Evolutionary conservation across 2,797 vertebrate species (phyloP).

Genomic region (Pelobates cultripes): DNA sequence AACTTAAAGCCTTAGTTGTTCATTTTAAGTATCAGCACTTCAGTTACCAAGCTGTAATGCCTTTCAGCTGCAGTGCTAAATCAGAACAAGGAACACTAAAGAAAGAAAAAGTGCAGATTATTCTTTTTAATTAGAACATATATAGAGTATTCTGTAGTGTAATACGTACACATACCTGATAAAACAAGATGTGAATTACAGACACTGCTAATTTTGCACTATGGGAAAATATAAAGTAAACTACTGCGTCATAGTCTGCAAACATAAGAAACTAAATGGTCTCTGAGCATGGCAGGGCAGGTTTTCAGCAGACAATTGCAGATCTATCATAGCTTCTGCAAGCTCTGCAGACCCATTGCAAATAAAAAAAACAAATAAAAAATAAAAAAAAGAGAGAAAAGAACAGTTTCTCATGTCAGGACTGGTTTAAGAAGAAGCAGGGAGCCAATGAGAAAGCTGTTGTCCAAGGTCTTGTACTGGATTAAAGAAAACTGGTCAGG

Average conservation of each 20-base stretch:
- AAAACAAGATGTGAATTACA: neutral
- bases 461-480: slow-evolving; percentile 5
- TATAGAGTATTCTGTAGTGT: no score
- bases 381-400: neutral
- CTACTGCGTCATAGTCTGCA: neutral
- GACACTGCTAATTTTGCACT: neutral
- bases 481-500: neutral
- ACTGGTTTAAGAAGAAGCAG: neutral
- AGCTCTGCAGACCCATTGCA: neutral
- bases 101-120: no score
- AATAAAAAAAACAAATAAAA: neutral
- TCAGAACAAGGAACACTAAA: no score
- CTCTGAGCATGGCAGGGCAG: neutral
- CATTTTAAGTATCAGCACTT: no score
- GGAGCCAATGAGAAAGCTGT: slow-evolving; percentile 24
- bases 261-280: neutral
- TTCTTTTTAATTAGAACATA: no score
- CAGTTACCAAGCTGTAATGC: no score
- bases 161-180: no score
- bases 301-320: slow-evolving; percentile 1
- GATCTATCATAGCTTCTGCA: slow-evolving; percentile 9
- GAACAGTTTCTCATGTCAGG: neutral
- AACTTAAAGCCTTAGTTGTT: no score
- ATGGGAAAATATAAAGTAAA: neutral
- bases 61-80: no score